Evolutionary conservation across 92 coral and sea anemone species (phyloP).

Genomic region (Zoanthus gigantus): DNA sequence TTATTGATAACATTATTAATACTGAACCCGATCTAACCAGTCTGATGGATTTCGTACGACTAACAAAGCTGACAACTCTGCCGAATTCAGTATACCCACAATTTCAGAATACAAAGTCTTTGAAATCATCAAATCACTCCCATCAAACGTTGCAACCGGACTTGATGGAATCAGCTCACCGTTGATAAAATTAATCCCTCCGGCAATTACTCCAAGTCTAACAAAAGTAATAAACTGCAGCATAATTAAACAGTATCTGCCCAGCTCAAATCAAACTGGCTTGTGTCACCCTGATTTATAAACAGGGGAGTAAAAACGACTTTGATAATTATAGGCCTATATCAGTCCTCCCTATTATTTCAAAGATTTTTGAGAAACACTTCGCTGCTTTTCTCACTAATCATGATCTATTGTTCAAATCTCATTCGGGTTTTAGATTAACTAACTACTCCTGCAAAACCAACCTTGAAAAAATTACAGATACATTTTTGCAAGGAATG

Average conservation of each 20-base stretch:
- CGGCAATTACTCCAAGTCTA: conserved; percentile 47
- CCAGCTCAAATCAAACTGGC: conserved; percentile 58
- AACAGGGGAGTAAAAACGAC: conserved; percentile 53
- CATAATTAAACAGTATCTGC: conserved; percentile 37
- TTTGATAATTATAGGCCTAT: conserved; percentile 42
- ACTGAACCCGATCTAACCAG: conserved; percentile 55
- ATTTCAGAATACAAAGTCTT: conserved; percentile 48
- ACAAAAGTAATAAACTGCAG: conserved; percentile 64
- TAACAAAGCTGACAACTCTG: conserved; percentile 50
- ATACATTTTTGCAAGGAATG: conserved; percentile 55
- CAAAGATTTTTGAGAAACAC: conserved; percentile 57
- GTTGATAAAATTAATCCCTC: conserved; percentile 53
- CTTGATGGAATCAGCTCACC: conserved; percentile 52
- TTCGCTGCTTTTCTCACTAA: conserved; percentile 17
- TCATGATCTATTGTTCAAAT: conserved; percentile 51
- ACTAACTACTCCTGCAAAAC: conserved; percentile 52
- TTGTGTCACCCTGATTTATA: conserved; percentile 59
- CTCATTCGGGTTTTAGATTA: conserved; percentile 59
- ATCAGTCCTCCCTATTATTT: conserved; percentile 50
- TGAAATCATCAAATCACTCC: conserved; percentile 28
- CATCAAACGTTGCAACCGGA: conserved; percentile 49
- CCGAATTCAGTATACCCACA: conserved; percentile 56
- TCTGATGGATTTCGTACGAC: conserved; percentile 42
- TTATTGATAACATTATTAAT: conserved; percentile 33
- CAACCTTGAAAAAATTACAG: conserved; percentile 44